phyloP scores from a whole-genome alignment of 2,888 invertebrate species.

The Tortrix viridana region DNA sequence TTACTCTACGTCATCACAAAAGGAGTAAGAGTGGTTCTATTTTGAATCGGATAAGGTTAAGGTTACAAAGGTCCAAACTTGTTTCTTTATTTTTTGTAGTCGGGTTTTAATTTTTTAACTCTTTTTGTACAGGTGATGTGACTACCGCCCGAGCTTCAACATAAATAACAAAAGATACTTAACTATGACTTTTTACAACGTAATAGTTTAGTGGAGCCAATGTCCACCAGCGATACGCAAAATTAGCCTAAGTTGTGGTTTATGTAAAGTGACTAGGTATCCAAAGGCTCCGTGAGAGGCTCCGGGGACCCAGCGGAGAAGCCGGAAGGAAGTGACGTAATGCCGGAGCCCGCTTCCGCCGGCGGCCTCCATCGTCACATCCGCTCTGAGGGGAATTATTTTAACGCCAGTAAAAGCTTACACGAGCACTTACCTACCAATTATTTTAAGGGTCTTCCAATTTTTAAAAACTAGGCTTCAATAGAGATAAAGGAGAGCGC shows the following conservation, averaged over 20 bases:
- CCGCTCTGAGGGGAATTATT: conserved; percentile 63
- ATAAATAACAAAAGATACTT: too few species aligned
- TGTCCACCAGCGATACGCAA: conserved; percentile 15
- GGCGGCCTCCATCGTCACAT: conserved; percentile 57
- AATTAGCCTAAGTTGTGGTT: conserved; percentile 33
- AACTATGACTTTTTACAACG: too few species aligned
- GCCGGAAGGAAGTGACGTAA: conserved; percentile 65
- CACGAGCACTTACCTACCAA: conserved; percentile 53
- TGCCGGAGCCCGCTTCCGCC: conserved; percentile 58
- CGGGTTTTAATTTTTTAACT: too few species aligned
- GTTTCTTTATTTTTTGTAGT: too few species aligned
- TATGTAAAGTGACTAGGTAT: conserved; percentile 43
- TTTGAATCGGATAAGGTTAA: too few species aligned
- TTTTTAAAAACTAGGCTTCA: conserved; percentile 1
- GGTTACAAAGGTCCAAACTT: too few species aligned
- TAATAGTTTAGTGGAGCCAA: conserved; percentile 5
- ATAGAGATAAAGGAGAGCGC: conserved; percentile 10
- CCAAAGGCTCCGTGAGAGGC: conserved; percentile 53
- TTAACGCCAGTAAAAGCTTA: conserved; percentile 59
- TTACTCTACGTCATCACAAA: too few species aligned
- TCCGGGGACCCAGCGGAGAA: conserved; percentile 52
- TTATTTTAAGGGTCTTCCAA: conserved; percentile 52
- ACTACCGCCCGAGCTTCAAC: too few species aligned
- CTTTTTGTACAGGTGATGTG: too few species aligned
- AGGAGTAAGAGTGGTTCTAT: too few species aligned